phyloP scores from a whole-genome alignment of 1,140 invertebrate genomes.

The Parasteatoda tepidariorum region DNA sequence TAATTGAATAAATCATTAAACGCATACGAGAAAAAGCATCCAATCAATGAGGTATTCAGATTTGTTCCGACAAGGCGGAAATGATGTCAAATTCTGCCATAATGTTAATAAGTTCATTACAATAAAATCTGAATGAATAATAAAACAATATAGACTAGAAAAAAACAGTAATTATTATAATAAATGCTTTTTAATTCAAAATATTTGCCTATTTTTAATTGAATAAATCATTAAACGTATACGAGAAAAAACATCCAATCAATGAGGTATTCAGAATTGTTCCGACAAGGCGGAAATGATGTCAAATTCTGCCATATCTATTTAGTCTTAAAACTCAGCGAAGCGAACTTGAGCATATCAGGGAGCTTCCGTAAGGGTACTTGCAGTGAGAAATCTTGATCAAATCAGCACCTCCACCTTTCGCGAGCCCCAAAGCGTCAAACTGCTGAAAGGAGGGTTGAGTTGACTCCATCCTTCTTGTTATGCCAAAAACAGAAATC shows the following conservation, averaged over 20 bases:
- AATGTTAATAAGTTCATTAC: too few relatives aligned
- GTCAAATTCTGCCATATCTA: background rate
- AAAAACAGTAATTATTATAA: too few relatives aligned
- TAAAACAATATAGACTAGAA: too few relatives aligned
- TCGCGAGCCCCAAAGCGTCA: slow-evolving; percentile 6
- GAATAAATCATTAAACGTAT: too few relatives aligned
- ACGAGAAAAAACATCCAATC: too few relatives aligned
- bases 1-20: too few relatives aligned
- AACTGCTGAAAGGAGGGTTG: slow-evolving; percentile 26
- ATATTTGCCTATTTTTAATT: too few relatives aligned
- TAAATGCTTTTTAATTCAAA: too few relatives aligned
- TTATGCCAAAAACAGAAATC: slow-evolving; percentile 18
- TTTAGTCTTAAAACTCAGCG: background rate
- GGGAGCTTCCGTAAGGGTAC: background rate
- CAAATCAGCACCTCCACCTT: background rate
- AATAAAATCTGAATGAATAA: too few relatives aligned
- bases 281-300: background rate
- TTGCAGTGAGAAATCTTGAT: slow-evolving; percentile 14
- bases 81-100: background rate
- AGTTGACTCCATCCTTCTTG: background rate
- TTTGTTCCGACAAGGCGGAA: background rate
- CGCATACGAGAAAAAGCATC: too few relatives aligned
- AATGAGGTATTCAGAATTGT: too few relatives aligned
- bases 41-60: too few relatives aligned
- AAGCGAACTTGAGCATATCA: background rate